Evolutionary conservation across 2,797 vertebrate genomes (phyloP).

Genomic region (Oreochromis grahami): DNA sequence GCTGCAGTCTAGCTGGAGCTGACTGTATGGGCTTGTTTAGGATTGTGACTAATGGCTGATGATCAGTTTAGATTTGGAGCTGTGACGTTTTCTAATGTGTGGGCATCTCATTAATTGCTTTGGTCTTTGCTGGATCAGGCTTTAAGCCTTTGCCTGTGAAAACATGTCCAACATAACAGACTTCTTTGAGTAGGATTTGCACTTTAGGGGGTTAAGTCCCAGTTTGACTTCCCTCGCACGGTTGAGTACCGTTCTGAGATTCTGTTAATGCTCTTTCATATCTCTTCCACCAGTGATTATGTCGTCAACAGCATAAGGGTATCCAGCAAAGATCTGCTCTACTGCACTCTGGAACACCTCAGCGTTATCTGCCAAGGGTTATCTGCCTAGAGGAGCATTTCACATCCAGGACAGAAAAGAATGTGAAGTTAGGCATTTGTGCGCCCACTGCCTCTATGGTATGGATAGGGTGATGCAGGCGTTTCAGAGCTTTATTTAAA

Average conservation of each 20-base stretch:
- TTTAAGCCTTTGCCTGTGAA: background rate
- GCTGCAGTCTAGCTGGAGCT: fast-evolving
- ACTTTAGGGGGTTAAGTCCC: background rate
- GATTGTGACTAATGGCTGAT: background rate
- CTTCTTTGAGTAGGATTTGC: background rate
- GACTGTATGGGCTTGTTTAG: background rate
- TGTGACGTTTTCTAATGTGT: background rate
- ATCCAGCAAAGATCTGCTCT: background rate
- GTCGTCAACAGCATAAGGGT: background rate
- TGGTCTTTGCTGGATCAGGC: fast-evolving
- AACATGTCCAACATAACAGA: fast-evolving
- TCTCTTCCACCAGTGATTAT: background rate
- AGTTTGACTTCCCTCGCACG: background rate
- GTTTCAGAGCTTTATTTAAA: fast-evolving
- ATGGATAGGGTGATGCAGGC: background rate
- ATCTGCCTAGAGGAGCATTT: background rate
- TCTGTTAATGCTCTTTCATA: background rate
- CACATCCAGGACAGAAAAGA: background rate
- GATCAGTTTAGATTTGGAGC: background rate
- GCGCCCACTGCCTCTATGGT: fast-evolving
- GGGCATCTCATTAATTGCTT: background rate
- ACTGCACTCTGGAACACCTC: background rate
- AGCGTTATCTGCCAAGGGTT: fast-evolving
- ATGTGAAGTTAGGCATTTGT: background rate
- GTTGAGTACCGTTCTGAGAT: background rate